Evolutionary conservation across 2,113 vertebrate species (phyloP), one percentile per base, ranked within the genome.

Genomic region (Monarcha castaneiventris): DNA sequence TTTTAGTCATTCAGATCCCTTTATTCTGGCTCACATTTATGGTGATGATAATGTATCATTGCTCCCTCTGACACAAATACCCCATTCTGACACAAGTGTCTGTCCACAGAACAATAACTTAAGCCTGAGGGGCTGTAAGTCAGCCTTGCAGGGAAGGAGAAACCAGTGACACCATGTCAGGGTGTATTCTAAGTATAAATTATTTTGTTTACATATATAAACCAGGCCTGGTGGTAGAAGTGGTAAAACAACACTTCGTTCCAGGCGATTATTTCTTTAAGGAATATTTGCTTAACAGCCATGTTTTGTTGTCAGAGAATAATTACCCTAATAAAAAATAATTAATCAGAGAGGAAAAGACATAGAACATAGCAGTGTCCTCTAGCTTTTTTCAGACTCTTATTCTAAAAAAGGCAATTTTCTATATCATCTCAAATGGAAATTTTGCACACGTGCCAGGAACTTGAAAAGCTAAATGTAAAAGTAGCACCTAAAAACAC

Each of bases 131-230:
- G 81, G 62, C 33, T 83, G 15, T 73, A 96, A 94, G 30, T 76
- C 89, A 85, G 74, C 58, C 90, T 94, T 93, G 32, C 46, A 66
- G 87, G 46, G 87, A 68, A 82, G 58, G 58, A 89, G 69, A 89
- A 84, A 73, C 23, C 71, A 85, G 81, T 89, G 87, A 82, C 92
- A 95, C 67, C 43, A 35, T 30, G 90, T 61, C 87, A 64, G 89
- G 84, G 6, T 89, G 39, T 84, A 67, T 78, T 87, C 25, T 75
- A 68, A 90, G 76, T 71, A 83, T 48, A 93, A 95, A 97, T 37
- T 84, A 30, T 30, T 94, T 95, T 95, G 86, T 96, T 97, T 95
- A 78, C 68, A 33, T 63, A 68, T 30, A 51, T 48, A 84, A 95
- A 59, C 51, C 59, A 84, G 43, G 25, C 27, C 18, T 95, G 27